A percentile compares a stretch with the other conserved stretches of the same genome.
phyloP scores from a whole-genome alignment of 2,888 invertebrate genomes.

The Automeris io region DNA sequence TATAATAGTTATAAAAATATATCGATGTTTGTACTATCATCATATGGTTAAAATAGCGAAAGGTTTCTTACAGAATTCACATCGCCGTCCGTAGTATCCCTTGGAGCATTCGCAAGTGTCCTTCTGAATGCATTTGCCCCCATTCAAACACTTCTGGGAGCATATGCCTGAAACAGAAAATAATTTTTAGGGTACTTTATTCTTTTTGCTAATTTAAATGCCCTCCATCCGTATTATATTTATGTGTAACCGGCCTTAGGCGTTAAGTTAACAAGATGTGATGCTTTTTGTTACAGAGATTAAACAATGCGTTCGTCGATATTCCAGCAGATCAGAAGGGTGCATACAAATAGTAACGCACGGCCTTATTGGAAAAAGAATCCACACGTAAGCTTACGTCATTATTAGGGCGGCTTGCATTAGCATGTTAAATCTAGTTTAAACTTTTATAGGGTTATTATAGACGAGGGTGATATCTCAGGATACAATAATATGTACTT shows the following conservation, averaged over 20 bases:
- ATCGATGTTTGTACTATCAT: too few relatives aligned
- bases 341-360: slow-evolving; percentile 29
- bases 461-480: too few relatives aligned
- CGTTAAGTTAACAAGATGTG: neutral
- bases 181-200: neutral
- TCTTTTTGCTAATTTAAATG: neutral
- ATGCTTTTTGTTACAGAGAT: neutral
- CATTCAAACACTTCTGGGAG: slow-evolving; percentile 92
- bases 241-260: too few relatives aligned
- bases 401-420: too few relatives aligned
- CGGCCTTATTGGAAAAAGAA: slow-evolving; percentile 60
- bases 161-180: slow-evolving; percentile 85
- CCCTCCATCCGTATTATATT: neutral
- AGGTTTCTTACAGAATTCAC: slow-evolving; percentile 90
- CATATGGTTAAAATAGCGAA: neutral
- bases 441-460: too few relatives aligned
- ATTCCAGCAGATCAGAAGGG: slow-evolving; percentile 39
- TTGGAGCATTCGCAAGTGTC: slow-evolving; percentile 94
- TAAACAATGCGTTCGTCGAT: slow-evolving; percentile 37
- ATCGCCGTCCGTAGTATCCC: slow-evolving; percentile 92
- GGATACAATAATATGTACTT: too few relatives aligned
- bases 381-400: slow-evolving; percentile 48
- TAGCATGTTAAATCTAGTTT: too few relatives aligned
- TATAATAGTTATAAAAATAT: too few relatives aligned
- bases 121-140: slow-evolving; percentile 96